Percentiles rank a stretch among this genome's conserved stretches.
Evolutionary conservation across 64 coral and sea anemone species (phyloP).

Genomic region (Pachyseris speciosa): DNA sequence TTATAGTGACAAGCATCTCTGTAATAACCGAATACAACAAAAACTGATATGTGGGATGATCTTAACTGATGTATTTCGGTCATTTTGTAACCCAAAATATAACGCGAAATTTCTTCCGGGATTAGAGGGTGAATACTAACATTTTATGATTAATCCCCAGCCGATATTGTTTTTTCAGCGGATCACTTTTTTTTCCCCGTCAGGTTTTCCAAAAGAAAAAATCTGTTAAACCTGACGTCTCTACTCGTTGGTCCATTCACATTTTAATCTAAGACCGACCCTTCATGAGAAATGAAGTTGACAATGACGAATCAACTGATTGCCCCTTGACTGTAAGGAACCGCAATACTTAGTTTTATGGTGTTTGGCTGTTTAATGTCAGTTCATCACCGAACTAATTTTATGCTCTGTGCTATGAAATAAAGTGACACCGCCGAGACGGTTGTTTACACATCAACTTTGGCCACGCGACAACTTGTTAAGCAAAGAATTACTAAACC

Average conservation of each 20-base stretch:
- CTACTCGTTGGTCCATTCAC: neutral
- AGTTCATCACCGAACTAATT: neutral
- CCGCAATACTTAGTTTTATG: neutral
- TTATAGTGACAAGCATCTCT: neutral
- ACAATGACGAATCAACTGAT: neutral
- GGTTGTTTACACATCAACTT: neutral
- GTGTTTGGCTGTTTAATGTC: neutral
- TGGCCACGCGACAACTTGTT: neutral
- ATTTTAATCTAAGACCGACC: too few relatives aligned
- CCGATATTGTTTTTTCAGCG: neutral
- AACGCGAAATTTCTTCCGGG: constrained; percentile 7
- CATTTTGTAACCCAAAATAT: neutral
- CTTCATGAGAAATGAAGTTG: neutral
- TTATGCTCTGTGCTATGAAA: constrained; percentile 13
- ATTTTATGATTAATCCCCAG: neutral
- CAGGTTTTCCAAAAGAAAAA: neutral
- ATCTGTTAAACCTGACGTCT: neutral
- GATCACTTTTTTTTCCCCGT: neutral
- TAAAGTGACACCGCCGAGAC: neutral
- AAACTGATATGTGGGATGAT: neutral
- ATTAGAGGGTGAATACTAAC: neutral
- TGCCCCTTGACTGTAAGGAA: neutral
- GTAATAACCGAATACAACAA: constrained; percentile 5
- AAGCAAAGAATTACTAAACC: neutral
- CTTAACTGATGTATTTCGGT: neutral